These are phyloP conservation scores for Phoenoteleia sp. DNA, from an alignment of 2,888 invertebrate species.

Conservation along the genomic window DNA sequence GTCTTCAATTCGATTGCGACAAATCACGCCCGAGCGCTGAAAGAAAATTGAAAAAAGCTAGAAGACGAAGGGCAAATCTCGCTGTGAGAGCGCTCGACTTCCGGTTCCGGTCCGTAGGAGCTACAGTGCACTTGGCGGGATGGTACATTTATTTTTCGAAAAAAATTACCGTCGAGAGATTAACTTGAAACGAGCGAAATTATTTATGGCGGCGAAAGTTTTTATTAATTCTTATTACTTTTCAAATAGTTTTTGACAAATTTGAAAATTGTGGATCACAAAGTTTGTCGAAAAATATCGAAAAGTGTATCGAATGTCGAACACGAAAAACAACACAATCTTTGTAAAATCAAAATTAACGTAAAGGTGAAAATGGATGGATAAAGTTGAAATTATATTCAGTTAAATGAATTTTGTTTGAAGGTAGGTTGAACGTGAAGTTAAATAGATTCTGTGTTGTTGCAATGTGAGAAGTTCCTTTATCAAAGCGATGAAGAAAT, in stretches of 20 bases:
- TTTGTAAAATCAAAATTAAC: too few relatives aligned
- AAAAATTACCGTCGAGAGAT: slow-evolving; percentile 40
- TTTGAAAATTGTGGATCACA: too few relatives aligned
- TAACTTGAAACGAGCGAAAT: background rate
- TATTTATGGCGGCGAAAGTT: slow-evolving; percentile 14
- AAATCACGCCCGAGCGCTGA: slow-evolving; percentile 32
- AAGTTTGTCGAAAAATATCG: too few relatives aligned
- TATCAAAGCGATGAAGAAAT: too few relatives aligned
- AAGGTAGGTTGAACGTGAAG: too few relatives aligned
- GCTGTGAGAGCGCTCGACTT: slow-evolving; percentile 34
- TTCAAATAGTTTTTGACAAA: background rate
- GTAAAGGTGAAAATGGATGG: too few relatives aligned
- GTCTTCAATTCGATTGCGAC: slow-evolving; percentile 17
- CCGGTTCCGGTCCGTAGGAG: slow-evolving; percentile 47
- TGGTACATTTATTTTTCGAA: slow-evolving; percentile 38
- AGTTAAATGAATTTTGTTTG: too few relatives aligned
- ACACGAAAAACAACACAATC: too few relatives aligned
- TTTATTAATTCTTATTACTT: background rate
- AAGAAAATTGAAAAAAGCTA: slow-evolving; percentile 21
- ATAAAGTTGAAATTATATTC: too few relatives aligned
- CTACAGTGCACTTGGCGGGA: background rate
- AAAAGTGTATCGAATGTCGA: too few relatives aligned
- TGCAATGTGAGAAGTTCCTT: too few relatives aligned
- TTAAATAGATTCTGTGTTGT: too few relatives aligned
- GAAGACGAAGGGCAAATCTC: slow-evolving; percentile 4